A percentile compares a stretch with the other conserved stretches of the same genome.
Conservation (phyloP, 1,140 invertebrate species). For the Saccostrea glomerata region DNA sequence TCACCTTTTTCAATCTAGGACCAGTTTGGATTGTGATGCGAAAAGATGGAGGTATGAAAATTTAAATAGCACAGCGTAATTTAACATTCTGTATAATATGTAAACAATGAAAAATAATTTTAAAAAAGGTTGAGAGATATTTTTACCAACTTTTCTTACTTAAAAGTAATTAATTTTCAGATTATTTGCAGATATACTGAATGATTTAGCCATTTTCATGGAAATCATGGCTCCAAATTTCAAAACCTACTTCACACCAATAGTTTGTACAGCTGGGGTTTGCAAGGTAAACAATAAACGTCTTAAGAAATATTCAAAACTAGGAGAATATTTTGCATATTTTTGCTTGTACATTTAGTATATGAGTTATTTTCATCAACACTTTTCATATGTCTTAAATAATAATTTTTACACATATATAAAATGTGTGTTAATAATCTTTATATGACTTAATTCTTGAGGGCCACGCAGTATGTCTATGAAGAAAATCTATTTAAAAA, state of each 20-base stretch:
- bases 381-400: too few species aligned
- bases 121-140: constrained; percentile 39
- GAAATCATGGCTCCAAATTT: constrained; percentile 77
- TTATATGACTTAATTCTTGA: too few species aligned
- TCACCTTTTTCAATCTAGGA: constrained; percentile 80
- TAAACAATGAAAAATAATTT: neutral
- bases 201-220: constrained; percentile 89
- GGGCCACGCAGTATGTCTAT: too few species aligned
- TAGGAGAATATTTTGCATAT: too few species aligned
- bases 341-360: too few species aligned
- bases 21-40: constrained; percentile 88
- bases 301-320: too few species aligned
- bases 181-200: constrained; percentile 95
- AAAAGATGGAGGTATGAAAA: constrained; percentile 90
- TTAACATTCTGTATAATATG: neutral
- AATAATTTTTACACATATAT: too few species aligned
- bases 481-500: too few species aligned
- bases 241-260: constrained; percentile 69
- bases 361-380: too few species aligned
- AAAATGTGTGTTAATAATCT: too few species aligned
- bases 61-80: neutral
- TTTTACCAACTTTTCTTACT: neutral
- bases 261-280: constrained; percentile 81
- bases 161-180: constrained; percentile 66
- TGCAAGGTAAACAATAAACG: constrained; percentile 69